Conservation (phyloP, 92 coral and sea anemone species). For the Epizoanthus illoricatus region DNA sequence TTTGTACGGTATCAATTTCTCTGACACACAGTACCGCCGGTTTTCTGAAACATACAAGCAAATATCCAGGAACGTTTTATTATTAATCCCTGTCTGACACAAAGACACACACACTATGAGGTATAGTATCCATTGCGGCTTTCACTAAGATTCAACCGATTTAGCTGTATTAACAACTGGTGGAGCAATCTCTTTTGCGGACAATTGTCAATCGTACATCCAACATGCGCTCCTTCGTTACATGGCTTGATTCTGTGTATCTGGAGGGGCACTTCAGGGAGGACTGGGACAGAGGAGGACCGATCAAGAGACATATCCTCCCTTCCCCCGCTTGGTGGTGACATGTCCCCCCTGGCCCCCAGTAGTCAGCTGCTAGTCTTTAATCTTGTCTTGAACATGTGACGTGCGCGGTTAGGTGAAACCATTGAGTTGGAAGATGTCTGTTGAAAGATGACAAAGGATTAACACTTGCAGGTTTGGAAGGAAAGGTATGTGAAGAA, state of each 20-base stretch:
- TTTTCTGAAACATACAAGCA: no score
- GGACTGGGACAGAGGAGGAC: conserved; percentile 60
- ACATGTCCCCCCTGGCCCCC: conserved; percentile 61
- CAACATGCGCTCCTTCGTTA: conserved; percentile 51
- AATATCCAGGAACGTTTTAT: no score
- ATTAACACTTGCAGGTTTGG: no score
- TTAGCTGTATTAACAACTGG: conserved; percentile 63
- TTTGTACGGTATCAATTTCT: no score
- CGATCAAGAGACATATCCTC: conserved; percentile 46
- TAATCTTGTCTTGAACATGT: conserved; percentile 64
- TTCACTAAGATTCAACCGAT: conserved; percentile 43
- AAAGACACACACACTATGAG: neutral
- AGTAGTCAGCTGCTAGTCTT: conserved; percentile 84
- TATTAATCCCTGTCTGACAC: neutral
- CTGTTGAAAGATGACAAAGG: conserved; percentile 24
- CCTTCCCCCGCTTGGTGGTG: conserved; percentile 39
- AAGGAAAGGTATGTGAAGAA: no score
- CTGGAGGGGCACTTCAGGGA: conserved; percentile 66
- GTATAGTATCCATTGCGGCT: conserved; percentile 47
- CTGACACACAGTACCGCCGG: no score
- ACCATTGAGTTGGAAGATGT: conserved; percentile 59
- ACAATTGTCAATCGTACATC: conserved; percentile 74
- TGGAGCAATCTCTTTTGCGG: conserved; percentile 76
- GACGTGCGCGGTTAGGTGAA: conserved; percentile 50
- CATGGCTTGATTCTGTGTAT: conserved; percentile 19